A percentile compares a stretch with the other conserved stretches of the same genome.
Conservation (phyloP, 2,888 invertebrate species). For the Scaeva pyrastri region DNA sequence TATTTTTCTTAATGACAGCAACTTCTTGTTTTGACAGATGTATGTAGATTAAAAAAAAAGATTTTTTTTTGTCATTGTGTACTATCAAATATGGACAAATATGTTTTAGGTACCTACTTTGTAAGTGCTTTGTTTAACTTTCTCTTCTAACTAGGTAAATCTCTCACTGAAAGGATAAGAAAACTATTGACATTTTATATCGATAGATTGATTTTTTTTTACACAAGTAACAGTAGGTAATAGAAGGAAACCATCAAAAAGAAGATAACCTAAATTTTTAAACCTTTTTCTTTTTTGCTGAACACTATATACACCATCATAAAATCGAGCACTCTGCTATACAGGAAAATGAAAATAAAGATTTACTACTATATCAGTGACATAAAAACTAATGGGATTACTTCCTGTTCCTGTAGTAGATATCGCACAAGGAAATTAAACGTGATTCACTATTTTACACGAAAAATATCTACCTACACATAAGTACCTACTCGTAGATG, state of each 20-base stretch:
- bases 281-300: background rate
- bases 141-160: too few species aligned
- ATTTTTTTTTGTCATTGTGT: too few species aligned
- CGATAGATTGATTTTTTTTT: too few species aligned
- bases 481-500: too few species aligned
- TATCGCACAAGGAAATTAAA: constrained; percentile 46
- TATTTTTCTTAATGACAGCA: too few species aligned
- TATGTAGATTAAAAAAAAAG: too few species aligned
- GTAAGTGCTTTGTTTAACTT: too few species aligned
- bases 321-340: constrained; percentile 54
- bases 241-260: background rate
- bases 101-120: too few species aligned
- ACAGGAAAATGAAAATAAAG: constrained; percentile 65
- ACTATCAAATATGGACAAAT: too few species aligned
- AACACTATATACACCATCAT: background rate
- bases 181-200: too few species aligned
- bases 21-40: too few species aligned
- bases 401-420: constrained; percentile 44
- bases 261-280: background rate
- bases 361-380: constrained; percentile 62
- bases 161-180: too few species aligned
- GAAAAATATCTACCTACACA: background rate
- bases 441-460: constrained; percentile 37
- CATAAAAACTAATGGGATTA: constrained; percentile 72
- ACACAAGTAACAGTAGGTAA: background rate